Evolutionary conservation across 2,888 invertebrate species (phyloP), one percentile per base, ranked within the genome.

Genomic region (Drosophila nr. perissopoda): DNA sequence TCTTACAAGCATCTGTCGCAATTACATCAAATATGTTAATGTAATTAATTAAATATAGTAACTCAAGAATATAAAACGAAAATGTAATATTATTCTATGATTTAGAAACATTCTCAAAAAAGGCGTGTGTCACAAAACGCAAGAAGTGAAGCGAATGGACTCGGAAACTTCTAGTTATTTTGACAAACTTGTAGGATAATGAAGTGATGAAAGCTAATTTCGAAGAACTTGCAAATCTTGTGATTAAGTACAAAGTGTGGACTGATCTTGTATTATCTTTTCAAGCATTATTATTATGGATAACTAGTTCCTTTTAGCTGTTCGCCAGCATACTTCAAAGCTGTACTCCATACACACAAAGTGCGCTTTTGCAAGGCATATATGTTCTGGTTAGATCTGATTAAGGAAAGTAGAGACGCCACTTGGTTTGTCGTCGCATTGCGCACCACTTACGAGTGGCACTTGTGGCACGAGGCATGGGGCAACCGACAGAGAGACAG

Each of bases 391-490:
- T 59, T 38, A 51, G 68, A 74, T 85, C 75, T 78, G 85, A 83
- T 83, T 77, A 63, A 56, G 13, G 27, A 54, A 18, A 53, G 36
- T 38, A 60, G 61, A 63, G 63, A 65, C 70, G 74, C 73, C 80
- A 79, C 63, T 70, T 74, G 68, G 83, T 63, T 65, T 53, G 69
- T 51, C 59, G 82, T 70, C 74, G 87, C 86, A 85, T 59, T 70
- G 82, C 87, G 59, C 34, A 36, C 21, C 51, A 53, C 54, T 56
- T 73, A 60, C 63, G 63, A 53, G 57, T 46, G 56, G 51, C 68
- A 66, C 33, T 51, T 78, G 83, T 88, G 83, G 82, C 88, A 86
- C 82, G 83, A 78, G 74, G 38, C 74, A 72, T 62, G 49, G 42
- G 59, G 60, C 62, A 69, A 16, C 21, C 16, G 46, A 25, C 46